Base-by-base conservation (phyloP, 2,797 vertebrate genomes). In the Mastacembelus armatus region DNA sequence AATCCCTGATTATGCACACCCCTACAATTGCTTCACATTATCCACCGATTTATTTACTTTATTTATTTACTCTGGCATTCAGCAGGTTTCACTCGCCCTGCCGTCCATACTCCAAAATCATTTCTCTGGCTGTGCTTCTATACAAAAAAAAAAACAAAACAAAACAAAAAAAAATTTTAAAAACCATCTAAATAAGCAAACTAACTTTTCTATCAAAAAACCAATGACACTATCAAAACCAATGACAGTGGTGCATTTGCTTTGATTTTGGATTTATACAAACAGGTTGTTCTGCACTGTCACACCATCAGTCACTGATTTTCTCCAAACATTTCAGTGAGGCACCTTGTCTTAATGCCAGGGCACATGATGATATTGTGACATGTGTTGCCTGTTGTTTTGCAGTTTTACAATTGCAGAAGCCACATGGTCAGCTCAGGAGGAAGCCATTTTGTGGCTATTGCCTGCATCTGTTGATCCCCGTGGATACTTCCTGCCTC, bases 1-100 rank as follows among this genome's bases (percentile, higher is more conserved):
- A 92, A 91, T 86, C 88, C 88, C 72, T 77, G 83, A 90, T 91
- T 91, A 88, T 86, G 78, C 85, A 85, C 82, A 84, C 79, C 64
- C 82, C 62, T 48, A 83, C 84, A 85, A 89, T 87, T 83, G 77
- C 78, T 72, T 72, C 82, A 76, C 66, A 88, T 87, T 88, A 85
- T 83, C 79, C 76, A 49, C 61, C 71, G 18, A 78, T 89, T 88
- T 81, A 84, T 90, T 85, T 69, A 74, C 82, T 78, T 88, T 74
- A 86, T 86, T 80, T 85, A 85, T 87, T 89, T 83, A 80, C 80
- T 80, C 62, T 63, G 62, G 80, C 71, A 62, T 84, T 86, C 78
- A 88, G 83, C 84, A 79, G 69, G 68, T 85, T 88, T 79, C 62
- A 55, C 65, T 59, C 77, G 22, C 35, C 18, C 43, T 26, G 0